Evolutionary conservation across 2,113 vertebrate genomes (phyloP).

Genomic region (Puffinus mauretanicus): DNA sequence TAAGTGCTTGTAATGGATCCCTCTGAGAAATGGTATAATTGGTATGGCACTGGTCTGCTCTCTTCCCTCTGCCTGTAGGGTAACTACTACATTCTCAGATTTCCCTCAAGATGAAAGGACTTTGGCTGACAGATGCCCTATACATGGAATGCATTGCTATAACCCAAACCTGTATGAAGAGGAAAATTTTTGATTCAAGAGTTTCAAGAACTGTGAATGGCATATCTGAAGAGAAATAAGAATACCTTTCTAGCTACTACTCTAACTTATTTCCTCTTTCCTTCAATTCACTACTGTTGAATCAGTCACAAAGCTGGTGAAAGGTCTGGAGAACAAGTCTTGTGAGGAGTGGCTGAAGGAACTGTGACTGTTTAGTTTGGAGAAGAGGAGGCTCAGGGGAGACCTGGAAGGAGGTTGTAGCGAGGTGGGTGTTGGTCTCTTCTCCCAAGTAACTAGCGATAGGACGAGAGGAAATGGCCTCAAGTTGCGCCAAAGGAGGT

Average conservation of each 20-base stretch:
- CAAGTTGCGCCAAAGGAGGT: too few species aligned
- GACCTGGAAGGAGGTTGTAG: too few species aligned
- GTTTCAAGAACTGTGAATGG: neutral
- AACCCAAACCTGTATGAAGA: neutral
- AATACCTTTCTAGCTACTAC: neutral
- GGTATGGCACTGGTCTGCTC: neutral
- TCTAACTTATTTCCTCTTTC: neutral
- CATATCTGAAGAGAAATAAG: neutral
- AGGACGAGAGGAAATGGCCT: too few species aligned
- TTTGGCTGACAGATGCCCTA: slow-evolving; percentile 25
- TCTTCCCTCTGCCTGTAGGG: slow-evolving; percentile 25
- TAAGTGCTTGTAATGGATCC: slow-evolving; percentile 44
- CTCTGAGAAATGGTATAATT: slow-evolving; percentile 65
- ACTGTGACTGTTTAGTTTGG: too few species aligned
- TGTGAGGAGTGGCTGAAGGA: too few species aligned
- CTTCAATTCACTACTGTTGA: neutral
- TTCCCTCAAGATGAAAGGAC: slow-evolving; percentile 32
- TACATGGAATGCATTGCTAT: slow-evolving; percentile 20
- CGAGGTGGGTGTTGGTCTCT: too few species aligned
- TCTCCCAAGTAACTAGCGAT: too few species aligned
- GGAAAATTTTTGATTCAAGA: neutral
- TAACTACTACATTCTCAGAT: slow-evolving; percentile 39
- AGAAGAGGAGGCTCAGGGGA: too few species aligned
- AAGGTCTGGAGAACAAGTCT: too few species aligned
- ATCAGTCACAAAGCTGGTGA: neutral